Base-by-base conservation (phyloP, 2,888 invertebrate species). In the Monochamus alternatus region DNA sequence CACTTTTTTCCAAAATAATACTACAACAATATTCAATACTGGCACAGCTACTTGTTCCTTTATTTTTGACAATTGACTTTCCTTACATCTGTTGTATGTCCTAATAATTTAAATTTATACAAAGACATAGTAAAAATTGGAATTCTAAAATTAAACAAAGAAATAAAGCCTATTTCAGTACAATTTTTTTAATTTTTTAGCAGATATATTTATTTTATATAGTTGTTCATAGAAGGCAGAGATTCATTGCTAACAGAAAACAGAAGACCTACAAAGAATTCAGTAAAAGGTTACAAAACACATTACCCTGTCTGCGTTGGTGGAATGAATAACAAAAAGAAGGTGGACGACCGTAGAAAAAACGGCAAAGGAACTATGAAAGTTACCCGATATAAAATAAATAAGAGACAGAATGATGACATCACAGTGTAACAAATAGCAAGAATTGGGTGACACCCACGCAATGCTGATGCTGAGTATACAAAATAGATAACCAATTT, bases 311-410 rank as follows among this genome's bases (percentile, higher is more conserved):
- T 55, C 22, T 55, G 14, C 55, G 55, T 55, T 55, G 55, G 55
- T 14, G 55, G 55, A 14, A n/a, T 7, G 14, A 55, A 55, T 2
- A 55, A 7, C n/a, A 51, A 10, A 55, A 55, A 7, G 1, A 12
- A 55, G 55, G 55, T 55, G n/a, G 55, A 55, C 55, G 55, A 55
- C 55, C 55, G 22, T 55, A n/a, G 14, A 5, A 3, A 55, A 55
- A 55, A 55, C n/a, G 3, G 47, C 22, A 22, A 55, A 14, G 14
- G 1, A 55, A 14, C 55, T 55, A 22, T 55, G n/a, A 55, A 22
- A 55, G 55, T 55, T n/a, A 55, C 3, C 14, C 14, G n/a, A n/a
- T 5, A n/a, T 55, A 7, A n/a, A 52, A 14, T 5, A 55, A 55
- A 14, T 7, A 14, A 55, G 10, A 3, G 22, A 14, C 7, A 55